Evolutionary conservation across 64 coral and sea anemone genomes (phyloP).

Genomic region (Platygyra sinensis): DNA sequence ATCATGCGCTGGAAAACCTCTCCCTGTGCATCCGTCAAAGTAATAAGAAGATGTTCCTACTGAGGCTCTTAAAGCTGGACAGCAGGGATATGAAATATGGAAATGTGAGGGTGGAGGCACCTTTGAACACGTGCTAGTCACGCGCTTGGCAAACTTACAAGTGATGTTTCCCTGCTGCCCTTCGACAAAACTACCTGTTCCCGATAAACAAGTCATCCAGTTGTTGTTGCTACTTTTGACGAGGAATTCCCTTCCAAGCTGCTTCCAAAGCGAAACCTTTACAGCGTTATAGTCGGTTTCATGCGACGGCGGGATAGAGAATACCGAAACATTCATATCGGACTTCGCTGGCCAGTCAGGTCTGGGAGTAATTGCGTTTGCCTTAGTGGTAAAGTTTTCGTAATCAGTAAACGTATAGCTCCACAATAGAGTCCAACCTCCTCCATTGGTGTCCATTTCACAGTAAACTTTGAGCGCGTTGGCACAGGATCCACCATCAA

Average conservation of each 20-base stretch:
- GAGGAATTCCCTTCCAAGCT: too few relatives aligned
- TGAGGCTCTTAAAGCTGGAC: too few relatives aligned
- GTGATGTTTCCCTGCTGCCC: constrained; percentile 45
- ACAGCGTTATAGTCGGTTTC: too few relatives aligned
- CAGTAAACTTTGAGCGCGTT: constrained; percentile 40
- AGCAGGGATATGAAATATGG: too few relatives aligned
- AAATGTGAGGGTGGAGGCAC: too few relatives aligned
- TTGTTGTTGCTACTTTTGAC: constrained; percentile 57
- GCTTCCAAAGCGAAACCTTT: too few relatives aligned
- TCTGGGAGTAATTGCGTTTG: constrained; percentile 17
- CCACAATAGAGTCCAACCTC: constrained; percentile 30
- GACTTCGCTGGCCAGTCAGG: too few relatives aligned
- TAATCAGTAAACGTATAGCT: constrained; percentile 20
- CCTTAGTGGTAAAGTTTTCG: neutral
- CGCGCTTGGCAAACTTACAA: constrained; percentile 13
- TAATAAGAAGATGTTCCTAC: too few relatives aligned
- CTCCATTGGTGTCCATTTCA: constrained; percentile 16
- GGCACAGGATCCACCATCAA: constrained; percentile 9
- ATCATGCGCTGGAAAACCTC: too few relatives aligned
- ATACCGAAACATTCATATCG: too few relatives aligned
- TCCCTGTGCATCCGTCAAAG: too few relatives aligned
- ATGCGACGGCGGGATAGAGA: too few relatives aligned
- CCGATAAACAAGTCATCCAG: constrained; percentile 54
- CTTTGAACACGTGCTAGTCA: neutral
- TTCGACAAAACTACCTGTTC: constrained; percentile 36